These are phyloP conservation scores for Megastigmus dorsalis DNA, from an alignment of 2,888 invertebrate genomes.

Conservation along the genomic window DNA sequence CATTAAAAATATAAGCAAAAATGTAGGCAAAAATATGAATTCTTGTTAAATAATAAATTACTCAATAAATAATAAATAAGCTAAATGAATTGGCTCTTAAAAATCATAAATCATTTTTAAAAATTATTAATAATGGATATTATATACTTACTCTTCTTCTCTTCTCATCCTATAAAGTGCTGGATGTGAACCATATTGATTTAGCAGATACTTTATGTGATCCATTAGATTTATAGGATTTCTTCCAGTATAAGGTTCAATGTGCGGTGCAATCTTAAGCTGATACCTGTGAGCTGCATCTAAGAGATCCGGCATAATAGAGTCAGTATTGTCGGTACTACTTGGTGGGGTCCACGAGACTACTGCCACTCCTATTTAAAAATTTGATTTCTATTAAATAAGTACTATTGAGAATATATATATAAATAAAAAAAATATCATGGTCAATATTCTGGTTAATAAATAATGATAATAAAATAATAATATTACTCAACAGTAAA, in stretches of 20 bases:
- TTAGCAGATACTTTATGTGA: conserved; percentile 74
- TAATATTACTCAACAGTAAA: too few relatives aligned
- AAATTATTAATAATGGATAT: background rate
- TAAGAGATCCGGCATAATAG: conserved; percentile 71
- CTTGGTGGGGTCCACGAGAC: conserved; percentile 78
- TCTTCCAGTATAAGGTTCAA: conserved; percentile 78
- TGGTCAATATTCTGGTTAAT: too few relatives aligned
- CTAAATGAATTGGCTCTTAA: background rate
- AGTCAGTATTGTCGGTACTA: conserved; percentile 71
- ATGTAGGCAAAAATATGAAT: too few relatives aligned
- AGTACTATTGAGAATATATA: background rate
- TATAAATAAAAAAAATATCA: too few relatives aligned
- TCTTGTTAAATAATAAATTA: too few relatives aligned
- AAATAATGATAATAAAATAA: background rate
- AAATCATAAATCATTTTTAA: background rate
- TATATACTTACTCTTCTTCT: conserved; percentile 65
- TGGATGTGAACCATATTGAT: conserved; percentile 76
- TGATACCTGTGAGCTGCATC: conserved; percentile 75
- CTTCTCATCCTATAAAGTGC: conserved; percentile 77
- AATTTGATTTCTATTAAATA: background rate
- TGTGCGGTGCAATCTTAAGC: conserved; percentile 78
- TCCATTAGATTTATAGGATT: conserved; percentile 75
- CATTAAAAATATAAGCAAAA: too few relatives aligned
- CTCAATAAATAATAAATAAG: too few relatives aligned
- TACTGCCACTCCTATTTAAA: conserved; percentile 72